Evolutionary conservation across 2,797 vertebrate species (phyloP), one percentile per base, ranked within the genome.

Genomic region (Percopsis omiscomaycus): DNA sequence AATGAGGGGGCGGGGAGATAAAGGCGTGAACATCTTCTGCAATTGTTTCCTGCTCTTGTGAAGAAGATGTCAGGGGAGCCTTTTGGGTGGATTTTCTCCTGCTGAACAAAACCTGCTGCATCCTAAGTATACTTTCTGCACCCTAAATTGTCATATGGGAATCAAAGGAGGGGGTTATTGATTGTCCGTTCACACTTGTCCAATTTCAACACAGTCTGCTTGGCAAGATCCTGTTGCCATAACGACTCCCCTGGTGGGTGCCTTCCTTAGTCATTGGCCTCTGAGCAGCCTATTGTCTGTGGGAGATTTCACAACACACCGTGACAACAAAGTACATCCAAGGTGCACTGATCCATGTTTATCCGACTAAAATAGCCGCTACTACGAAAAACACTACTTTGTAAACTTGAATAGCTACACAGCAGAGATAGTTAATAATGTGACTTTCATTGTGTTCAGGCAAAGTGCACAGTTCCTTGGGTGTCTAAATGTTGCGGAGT

Each of bases 151-250:
- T 89, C 88, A 88, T 86, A 89, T 89, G 86, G 84, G 70, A 77
- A 66, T 52, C 50, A 52, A 47, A 54, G 68, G 74, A 61, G 76
- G 78, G 68, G 80, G 74, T 77, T 77, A 80, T 84, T 61, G 87
- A 84, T 88, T 79, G 68, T 86, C 79, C 69, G 66, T 86, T 92
- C 83, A 78, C 78, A 84, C 84, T 88, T 77, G 84, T 89, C 89
- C 84, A 82, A 83, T 86, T 89, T 85, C 78, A 73, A 86, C 84
- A 72, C 87, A 85, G 86, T 82, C 79, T 87, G 85, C 88, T 89
- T 89, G 91, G 88, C 89, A 88, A 83, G 80, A 76, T 75, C 81
- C 75, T 61, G 88, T 91, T 92, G 85, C 90, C 88, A 90, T 92
- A 91, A 92, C 85, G 82, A 92, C 90, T 90, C 81, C 80, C 37